Conservation (phyloP, 2,888 invertebrate species). For the Drosophila pseudotakahashii region DNA sequence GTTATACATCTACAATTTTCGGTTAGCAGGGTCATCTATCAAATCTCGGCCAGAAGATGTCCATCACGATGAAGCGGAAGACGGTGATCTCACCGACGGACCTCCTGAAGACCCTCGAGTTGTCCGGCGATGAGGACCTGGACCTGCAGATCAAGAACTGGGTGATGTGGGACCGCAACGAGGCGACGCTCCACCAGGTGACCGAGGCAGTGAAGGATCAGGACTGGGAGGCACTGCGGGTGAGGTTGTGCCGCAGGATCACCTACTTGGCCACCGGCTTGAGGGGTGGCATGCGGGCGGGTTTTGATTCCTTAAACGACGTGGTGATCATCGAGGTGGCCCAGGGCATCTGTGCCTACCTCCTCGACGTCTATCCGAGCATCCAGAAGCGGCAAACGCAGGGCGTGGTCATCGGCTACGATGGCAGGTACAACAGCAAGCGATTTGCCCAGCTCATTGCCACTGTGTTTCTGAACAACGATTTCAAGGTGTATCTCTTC, state of each 20-base stretch:
- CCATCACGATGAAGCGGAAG: not conserved
- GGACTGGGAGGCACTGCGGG: slow-evolving; percentile 86
- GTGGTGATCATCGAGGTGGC: slow-evolving; percentile 97
- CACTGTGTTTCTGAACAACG: slow-evolving; percentile 90
- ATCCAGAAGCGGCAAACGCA: slow-evolving; percentile 84
- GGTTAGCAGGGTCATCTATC: slow-evolving; percentile 11
- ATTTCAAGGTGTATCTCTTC: slow-evolving; percentile 92
- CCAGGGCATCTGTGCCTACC: slow-evolving; percentile 93
- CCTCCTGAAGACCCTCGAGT: slow-evolving; percentile 37
- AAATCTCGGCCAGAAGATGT: slow-evolving; percentile 3
- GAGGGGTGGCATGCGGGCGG: slow-evolving; percentile 95
- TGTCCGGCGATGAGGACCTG: slow-evolving; percentile 84
- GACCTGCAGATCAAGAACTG: slow-evolving; percentile 89
- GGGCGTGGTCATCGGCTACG: slow-evolving; percentile 95
- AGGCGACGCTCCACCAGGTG: slow-evolving; percentile 88
- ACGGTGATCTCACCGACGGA: slow-evolving; percentile 41
- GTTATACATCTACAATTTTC: slow-evolving; percentile 37
- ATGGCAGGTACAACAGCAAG: slow-evolving; percentile 95
- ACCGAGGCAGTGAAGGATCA: slow-evolving; percentile 86
- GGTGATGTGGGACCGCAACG: slow-evolving; percentile 91
- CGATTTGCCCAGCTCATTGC: slow-evolving; percentile 92
- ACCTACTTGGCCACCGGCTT: slow-evolving; percentile 97
- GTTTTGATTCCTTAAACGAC: slow-evolving; percentile 97
- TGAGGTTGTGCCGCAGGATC: slow-evolving; percentile 89
- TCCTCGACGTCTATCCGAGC: slow-evolving; percentile 87